Conservation (phyloP, 1,140 invertebrate genomes). For the Ctenoplectra terminalis region DNA sequence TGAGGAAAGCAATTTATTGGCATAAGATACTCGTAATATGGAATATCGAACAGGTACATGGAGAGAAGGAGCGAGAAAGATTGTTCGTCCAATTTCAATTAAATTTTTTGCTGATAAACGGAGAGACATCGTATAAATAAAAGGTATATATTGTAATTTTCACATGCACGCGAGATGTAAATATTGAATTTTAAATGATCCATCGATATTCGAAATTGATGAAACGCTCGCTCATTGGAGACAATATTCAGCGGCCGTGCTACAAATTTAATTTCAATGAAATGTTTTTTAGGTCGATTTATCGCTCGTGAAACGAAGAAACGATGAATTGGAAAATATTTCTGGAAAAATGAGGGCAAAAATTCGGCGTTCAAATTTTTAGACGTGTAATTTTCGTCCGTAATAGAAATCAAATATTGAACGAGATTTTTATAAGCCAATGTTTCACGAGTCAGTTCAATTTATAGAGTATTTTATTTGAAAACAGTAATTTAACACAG, state of each 20-base stretch:
- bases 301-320: neutral
- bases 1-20: neutral
- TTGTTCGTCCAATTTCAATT: slow-evolving; percentile 16
- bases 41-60: neutral
- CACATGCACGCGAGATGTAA: neutral
- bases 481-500: neutral
- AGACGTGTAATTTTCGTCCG: neutral
- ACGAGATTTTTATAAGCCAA: too few species aligned
- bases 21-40: neutral
- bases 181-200: neutral
- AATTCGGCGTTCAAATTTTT: too few species aligned
- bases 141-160: neutral
- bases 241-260: neutral
- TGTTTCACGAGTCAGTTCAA: too few species aligned
- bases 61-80: neutral
- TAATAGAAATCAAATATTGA: too few species aligned
- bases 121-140: neutral
- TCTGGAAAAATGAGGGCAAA: neutral
- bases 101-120: neutral
- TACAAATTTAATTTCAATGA: neutral
- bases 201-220: neutral
- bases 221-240: neutral
- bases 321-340: too few species aligned
- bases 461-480: too few species aligned
- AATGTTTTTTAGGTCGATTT: neutral